A percentile compares a stretch with the other conserved stretches of the same genome.
These are phyloP conservation scores for Coptodon rendalli DNA, from an alignment of 2,113 vertebrate genomes.

Conservation along the genomic window DNA sequence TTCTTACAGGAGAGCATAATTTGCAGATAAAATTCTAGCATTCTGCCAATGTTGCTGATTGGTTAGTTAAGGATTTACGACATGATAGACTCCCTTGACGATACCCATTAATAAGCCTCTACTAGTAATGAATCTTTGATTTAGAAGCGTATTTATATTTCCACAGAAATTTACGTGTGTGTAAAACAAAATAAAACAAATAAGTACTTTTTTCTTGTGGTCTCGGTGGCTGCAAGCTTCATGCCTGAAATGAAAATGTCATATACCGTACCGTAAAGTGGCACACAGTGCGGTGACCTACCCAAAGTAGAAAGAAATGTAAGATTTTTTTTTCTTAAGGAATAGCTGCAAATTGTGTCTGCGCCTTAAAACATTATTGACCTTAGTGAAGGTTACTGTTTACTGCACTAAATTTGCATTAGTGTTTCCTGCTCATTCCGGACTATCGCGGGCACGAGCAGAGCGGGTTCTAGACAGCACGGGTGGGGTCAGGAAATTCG, in stretches of 20 bases:
- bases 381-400: neutral
- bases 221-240: too few relatives aligned
- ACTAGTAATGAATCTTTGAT: neutral
- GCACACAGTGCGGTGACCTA: neutral
- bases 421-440: neutral
- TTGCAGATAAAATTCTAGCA: neutral
- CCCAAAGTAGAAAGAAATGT: neutral
- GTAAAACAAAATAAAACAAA: neutral
- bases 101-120: neutral
- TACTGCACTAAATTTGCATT: neutral
- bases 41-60: neutral
- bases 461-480: neutral
- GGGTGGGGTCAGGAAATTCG: slow-evolving; percentile 65
- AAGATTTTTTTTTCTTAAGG: neutral
- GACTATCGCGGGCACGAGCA: neutral
- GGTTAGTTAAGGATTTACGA: neutral
- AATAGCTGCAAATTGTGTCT: neutral
- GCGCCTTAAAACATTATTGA: neutral
- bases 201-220: neutral
- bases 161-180: neutral
- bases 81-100: neutral
- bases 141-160: neutral
- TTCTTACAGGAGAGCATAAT: neutral
- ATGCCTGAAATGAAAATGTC: neutral
- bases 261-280: neutral